Evolutionary conservation across 2,797 vertebrate genomes (phyloP).

Genomic region (Gadopsis marmoratus): DNA sequence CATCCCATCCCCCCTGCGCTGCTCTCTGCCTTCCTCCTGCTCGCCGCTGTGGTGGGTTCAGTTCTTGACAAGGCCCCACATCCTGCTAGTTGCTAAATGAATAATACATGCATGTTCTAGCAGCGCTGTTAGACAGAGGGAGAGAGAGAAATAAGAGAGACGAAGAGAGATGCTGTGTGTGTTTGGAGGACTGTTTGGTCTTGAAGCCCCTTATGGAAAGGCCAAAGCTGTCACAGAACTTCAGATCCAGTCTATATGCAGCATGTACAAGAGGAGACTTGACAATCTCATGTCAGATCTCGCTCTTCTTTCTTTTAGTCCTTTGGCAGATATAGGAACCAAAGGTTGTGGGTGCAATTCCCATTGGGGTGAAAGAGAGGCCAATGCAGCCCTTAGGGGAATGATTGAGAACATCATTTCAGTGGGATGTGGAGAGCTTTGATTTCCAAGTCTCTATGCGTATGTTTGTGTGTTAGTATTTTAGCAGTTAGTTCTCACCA

Average conservation of each 20-base stretch:
- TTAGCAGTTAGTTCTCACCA: slow-evolving; percentile 36
- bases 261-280: slow-evolving; percentile 31
- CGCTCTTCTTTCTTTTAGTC: slow-evolving; percentile 13
- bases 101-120: slow-evolving; percentile 82
- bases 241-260: slow-evolving; percentile 60
- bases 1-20: slow-evolving; percentile 41
- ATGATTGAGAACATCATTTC: slow-evolving; percentile 41
- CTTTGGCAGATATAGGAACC: slow-evolving; percentile 22
- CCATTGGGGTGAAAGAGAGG: slow-evolving; percentile 27
- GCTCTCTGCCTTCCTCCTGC: slow-evolving; percentile 40
- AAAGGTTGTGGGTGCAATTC: slow-evolving; percentile 49
- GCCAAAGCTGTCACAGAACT: slow-evolving; percentile 69
- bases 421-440: slow-evolving; percentile 40
- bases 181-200: slow-evolving; percentile 48
- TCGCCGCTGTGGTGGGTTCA: slow-evolving; percentile 67
- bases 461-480: slow-evolving; percentile 29
- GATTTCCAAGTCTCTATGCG: slow-evolving; percentile 34
- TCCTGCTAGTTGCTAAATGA: slow-evolving; percentile 79
- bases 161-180: slow-evolving; percentile 45
- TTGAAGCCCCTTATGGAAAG: slow-evolving; percentile 65
- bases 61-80: slow-evolving; percentile 81
- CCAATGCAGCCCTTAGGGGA: slow-evolving; percentile 22
- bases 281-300: slow-evolving; percentile 34
- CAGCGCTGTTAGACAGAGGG: slow-evolving; percentile 58
- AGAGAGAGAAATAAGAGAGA: slow-evolving; percentile 42